Evolutionary conservation across 2,113 vertebrate species (phyloP), one percentile per base, ranked within the genome.

Genomic region (Chamaea fasciata): DNA sequence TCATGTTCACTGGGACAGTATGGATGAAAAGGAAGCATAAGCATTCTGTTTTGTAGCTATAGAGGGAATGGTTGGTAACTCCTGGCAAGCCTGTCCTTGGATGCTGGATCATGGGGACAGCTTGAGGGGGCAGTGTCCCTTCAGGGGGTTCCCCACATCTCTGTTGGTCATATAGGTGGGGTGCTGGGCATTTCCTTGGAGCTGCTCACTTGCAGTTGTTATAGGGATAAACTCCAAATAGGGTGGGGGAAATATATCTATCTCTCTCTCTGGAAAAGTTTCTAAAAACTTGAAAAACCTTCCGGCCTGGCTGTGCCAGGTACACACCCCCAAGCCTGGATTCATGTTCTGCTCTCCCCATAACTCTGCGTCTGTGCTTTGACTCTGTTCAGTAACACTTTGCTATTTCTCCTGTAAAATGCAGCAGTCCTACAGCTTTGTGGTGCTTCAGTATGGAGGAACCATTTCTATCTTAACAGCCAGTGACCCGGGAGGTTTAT

Each of bases 401-500:
- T 41, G 27, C 41, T 39, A 3, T 68, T 82, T 75, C 74, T 86
- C 16, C 80, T 79, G 33, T 65, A 73, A 73, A 90, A 44, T 28
- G 50, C 67, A 46, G 33, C 5, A 1, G 41, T 83, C 47, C 87
- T 71, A 15, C 59, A 75, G 47, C 83, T 81, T 70, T 0, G 1
- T 50, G 56, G 68, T 68, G 56, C 89, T 93, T 52, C 52, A 6
- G 41, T n/a, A 8, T 6, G 4, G 83, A 90, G 56, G 50, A 92
- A 83, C 64, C 73, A 33, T 84, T 96, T 95, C 92, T 82, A 33
- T 92, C 83, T 89, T 93, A 90, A 94, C 76, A 94, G 83, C 80
- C 44, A 0, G 88, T 93, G 95, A 97, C 92, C 94, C 26, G 0
- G 49, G 88, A 96, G 93, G 92, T 96, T 97, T 97, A 95, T 96